Evolutionary conservation across 2,888 invertebrate species (phyloP).

Genomic region (Thysanoteuthis rhombus): DNA sequence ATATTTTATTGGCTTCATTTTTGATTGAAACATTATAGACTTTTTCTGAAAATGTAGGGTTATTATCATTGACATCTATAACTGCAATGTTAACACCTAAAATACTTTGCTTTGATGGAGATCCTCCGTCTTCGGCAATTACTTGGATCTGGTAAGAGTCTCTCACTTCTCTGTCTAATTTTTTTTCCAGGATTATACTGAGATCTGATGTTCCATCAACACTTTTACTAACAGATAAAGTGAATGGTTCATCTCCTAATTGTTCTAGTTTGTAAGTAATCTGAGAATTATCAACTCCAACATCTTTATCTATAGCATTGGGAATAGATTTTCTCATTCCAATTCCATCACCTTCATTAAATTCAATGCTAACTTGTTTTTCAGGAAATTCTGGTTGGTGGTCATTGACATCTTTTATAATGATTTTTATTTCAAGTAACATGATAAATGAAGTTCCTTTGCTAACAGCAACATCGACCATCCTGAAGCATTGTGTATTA

Average conservation of each 20-base stretch:
- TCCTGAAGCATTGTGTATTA: not conserved
- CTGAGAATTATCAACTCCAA: not conserved
- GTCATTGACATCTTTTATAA: constrained; percentile 20
- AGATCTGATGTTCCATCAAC: constrained; percentile 19
- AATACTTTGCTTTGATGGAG: not conserved
- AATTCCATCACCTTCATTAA: not conserved
- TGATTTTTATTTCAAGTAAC: not conserved
- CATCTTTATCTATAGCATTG: constrained; percentile 1
- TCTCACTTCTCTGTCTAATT: constrained; percentile 18
- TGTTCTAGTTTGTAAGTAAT: constrained; percentile 21
- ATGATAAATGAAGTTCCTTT: not conserved
- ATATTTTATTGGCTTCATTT: not conserved
- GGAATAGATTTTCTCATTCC: constrained; percentile 17
- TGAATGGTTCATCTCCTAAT: not conserved
- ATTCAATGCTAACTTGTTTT: constrained; percentile 12
- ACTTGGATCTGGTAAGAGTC: constrained; percentile 18
- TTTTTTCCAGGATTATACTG: not conserved
- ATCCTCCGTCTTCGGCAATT: constrained; percentile 18
- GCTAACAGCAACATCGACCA: not conserved
- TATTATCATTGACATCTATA: constrained; percentile 26
- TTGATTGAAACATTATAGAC: constrained; percentile 21
- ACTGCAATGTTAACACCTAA: not conserved
- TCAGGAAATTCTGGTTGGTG: not conserved
- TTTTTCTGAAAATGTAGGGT: constrained; percentile 14
- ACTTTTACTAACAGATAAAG: not conserved